phyloP scores from a whole-genome alignment of 2,888 invertebrate species.

The Invenusta paracnida region DNA sequence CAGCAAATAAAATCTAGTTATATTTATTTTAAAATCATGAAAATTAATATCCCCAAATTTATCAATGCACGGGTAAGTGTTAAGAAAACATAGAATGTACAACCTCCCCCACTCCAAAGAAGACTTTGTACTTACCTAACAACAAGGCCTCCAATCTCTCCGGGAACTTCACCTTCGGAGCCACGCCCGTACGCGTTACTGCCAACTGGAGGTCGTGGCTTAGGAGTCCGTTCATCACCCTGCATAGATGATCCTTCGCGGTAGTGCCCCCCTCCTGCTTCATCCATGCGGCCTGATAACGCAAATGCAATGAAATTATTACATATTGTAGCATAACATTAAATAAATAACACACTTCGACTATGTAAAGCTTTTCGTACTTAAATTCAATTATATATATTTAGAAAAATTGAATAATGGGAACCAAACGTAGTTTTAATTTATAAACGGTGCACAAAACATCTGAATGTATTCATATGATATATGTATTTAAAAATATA shows the following conservation, averaged over 20 bases:
- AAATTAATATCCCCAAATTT: too few species aligned
- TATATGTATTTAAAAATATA: too few species aligned
- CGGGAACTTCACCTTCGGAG: not conserved
- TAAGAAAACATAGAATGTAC: not conserved
- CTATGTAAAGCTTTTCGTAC: not conserved
- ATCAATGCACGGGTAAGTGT: too few species aligned
- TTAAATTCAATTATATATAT: not conserved
- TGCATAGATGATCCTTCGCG: not conserved
- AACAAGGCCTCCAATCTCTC: not conserved
- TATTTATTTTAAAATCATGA: too few species aligned
- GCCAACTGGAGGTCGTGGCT: not conserved
- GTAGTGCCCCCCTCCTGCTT: not conserved
- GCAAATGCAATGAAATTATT: not conserved
- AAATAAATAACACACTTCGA: not conserved
- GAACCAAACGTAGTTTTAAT: too few species aligned
- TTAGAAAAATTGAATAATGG: not conserved
- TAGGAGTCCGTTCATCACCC: not conserved
- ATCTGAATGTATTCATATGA: too few species aligned
- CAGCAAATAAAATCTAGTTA: too few species aligned
- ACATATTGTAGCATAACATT: too few species aligned
- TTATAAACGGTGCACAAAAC: not conserved
- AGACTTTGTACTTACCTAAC: not conserved
- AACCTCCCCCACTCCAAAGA: not conserved
- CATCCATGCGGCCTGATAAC: not conserved
- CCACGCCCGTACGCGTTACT: not conserved